phyloP scores from a whole-genome alignment of 2,888 invertebrate species.

The Trachelus stipa region DNA sequence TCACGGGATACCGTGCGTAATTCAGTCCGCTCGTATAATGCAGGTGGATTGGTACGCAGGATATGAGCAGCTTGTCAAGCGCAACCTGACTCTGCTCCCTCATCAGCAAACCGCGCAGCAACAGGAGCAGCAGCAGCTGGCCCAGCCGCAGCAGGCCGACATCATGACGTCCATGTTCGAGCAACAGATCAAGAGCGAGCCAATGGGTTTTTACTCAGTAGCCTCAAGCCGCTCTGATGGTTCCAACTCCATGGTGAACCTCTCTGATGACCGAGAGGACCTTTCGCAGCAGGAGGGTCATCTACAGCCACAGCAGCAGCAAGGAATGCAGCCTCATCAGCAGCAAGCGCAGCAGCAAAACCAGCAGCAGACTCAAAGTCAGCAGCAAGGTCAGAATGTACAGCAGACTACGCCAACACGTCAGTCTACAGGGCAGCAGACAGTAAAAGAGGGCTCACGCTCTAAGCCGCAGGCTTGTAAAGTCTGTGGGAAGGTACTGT shows the following conservation, averaged over 20 bases:
- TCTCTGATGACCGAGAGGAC: conserved; percentile 63
- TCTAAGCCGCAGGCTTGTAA: conserved; percentile 82
- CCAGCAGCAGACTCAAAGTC: conserved; percentile 53
- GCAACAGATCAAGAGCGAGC: conserved; percentile 78
- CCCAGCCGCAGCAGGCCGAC: conserved; percentile 51
- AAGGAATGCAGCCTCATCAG: conserved; percentile 45
- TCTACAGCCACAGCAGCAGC: conserved; percentile 61
- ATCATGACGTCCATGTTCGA: conserved; percentile 73
- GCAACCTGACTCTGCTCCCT: conserved; percentile 67
- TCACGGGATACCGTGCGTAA: not conserved
- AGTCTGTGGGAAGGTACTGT: conserved; percentile 81
- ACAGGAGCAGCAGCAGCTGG: conserved; percentile 47
- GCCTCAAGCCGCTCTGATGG: conserved; percentile 64
- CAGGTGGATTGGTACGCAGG: conserved; percentile 68
- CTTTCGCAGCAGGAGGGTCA: conserved; percentile 63
- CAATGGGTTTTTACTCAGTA: conserved; percentile 73
- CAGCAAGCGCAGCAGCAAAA: conserved; percentile 66
- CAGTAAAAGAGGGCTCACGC: conserved; percentile 67
- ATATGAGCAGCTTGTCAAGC: conserved; percentile 68
- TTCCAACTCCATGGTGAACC: conserved; percentile 64
- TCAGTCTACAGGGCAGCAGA: conserved; percentile 61
- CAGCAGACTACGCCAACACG: conserved; percentile 51
- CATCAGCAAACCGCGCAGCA: conserved; percentile 55
- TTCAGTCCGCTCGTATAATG: conserved; percentile 34
- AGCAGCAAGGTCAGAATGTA: conserved; percentile 35